Base-by-base conservation (phyloP, 1,140 invertebrate genomes). In the Drosophila sturtevanti region DNA sequence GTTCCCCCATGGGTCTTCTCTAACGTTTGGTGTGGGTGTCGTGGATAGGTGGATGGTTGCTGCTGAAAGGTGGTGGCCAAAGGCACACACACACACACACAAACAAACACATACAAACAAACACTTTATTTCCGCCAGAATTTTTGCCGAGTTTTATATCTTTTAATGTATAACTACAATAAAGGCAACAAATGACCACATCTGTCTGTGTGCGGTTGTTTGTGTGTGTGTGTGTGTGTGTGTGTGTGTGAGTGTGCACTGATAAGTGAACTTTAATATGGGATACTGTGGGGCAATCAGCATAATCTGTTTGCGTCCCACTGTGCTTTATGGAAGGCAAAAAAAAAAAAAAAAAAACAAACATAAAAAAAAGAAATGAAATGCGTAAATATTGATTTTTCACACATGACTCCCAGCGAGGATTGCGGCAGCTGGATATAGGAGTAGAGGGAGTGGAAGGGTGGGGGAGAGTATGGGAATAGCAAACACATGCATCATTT, bases 341-440 rank as follows among this genome's bases (percentile, higher is more conserved):
- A 31, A 31, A 31, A 70, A 58, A 66, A 67, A 12, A 66, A 63
- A 10, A 18, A 44, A 44, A n/a, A n/a, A n/a, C n/a, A n/a, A n/a
- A n/a, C n/a, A n/a, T n/a, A n/a, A n/a, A 58, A 66, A 67, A 12
- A 66, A 63, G 11, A 18, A 44, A 44, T 51, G 60, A 74, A 70
- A 58, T 66, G 68, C 71, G 71, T 76, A 75, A 76, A 76, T 87
- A 87, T 87, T 87, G 82, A 87, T 87, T 87, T 87, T 87, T 87
- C 82, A 82, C 79, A 73, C 75, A 87, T 78, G 77, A 69, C 74
- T 78, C 66, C 70, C 38, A 44, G 38, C 18, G 35, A 48, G n/a
- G 59, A 56, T 34, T 34, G 41, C 41, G 54, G 27, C 59, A 41
- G 10, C 58, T 22, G 14, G 37, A 2, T 38, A 18, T 31, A 21